A percentile compares a stretch with the other conserved stretches of the same genome.
Conservation (phyloP, 2,113 vertebrate species). For the Plotosus lineatus region DNA sequence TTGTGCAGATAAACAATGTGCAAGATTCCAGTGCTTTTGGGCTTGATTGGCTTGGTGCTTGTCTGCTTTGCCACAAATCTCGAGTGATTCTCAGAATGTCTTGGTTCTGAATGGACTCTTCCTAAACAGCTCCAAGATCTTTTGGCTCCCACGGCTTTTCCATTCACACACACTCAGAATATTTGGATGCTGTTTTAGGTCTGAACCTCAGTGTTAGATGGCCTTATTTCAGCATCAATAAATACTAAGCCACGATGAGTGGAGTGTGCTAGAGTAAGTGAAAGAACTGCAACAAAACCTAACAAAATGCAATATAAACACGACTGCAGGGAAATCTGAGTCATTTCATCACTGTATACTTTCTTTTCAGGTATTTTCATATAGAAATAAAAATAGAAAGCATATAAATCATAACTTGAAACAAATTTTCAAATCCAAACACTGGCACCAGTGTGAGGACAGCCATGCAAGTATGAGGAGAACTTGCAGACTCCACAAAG, state of each 20-base stretch:
- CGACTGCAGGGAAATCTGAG: background rate
- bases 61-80: conserved; percentile 14
- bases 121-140: background rate
- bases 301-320: background rate
- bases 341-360: background rate
- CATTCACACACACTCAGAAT: conserved; percentile 14
- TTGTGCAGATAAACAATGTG: background rate
- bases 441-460: too few species aligned
- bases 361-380: background rate
- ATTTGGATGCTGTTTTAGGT: background rate
- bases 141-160: conserved; percentile 5
- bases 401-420: too few species aligned
- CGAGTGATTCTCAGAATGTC: conserved; percentile 10
- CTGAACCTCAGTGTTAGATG: background rate
- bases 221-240: conserved; percentile 3
- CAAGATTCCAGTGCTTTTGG: conserved; percentile 34
- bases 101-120: conserved; percentile 18
- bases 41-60: conserved; percentile 14
- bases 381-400: too few species aligned
- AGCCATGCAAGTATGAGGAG: too few species aligned
- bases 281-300: background rate
- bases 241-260: background rate
- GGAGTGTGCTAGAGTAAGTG: background rate
- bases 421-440: too few species aligned
- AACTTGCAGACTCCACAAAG: too few species aligned